Evolutionary conservation across 2,797 vertebrate species (phyloP).

Genomic region (Acestrorhynchus altus): DNA sequence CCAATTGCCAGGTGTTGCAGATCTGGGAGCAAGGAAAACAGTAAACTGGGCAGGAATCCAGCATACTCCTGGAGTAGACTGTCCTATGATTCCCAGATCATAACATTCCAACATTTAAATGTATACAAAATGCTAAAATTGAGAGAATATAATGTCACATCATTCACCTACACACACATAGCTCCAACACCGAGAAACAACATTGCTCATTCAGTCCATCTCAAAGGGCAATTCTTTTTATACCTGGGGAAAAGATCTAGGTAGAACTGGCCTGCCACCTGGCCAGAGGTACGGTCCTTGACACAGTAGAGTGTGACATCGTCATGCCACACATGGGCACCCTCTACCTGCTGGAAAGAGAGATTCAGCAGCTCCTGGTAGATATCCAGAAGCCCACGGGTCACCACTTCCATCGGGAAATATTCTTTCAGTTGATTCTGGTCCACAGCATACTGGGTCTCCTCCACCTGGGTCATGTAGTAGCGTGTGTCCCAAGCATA

Average conservation of each 20-base stretch:
- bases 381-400: conserved; percentile 88
- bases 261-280: conserved; percentile 91
- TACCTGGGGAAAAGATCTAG: conserved; percentile 94
- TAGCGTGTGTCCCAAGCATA: conserved; percentile 96
- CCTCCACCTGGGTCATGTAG: conserved; percentile 98
- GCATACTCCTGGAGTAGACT: too few relatives aligned
- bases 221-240: conserved; percentile 5
- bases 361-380: conserved; percentile 96
- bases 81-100: too few relatives aligned
- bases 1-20: too few relatives aligned
- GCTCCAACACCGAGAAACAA: not conserved
- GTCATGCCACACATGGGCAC: conserved; percentile 88
- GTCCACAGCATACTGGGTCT: conserved; percentile 91
- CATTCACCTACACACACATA: not conserved
- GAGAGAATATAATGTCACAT: too few relatives aligned
- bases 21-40: too few relatives aligned
- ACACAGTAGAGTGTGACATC: conserved; percentile 91
- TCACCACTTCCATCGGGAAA: conserved; percentile 97
- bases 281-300: conserved; percentile 77
- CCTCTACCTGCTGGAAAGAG: conserved; percentile 83
- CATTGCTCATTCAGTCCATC: not conserved
- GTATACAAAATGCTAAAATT: not conserved
- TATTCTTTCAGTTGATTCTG: conserved; percentile 96
- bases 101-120: too few relatives aligned
- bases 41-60: too few relatives aligned